These are phyloP conservation scores for Aphelocoma coerulescens DNA, from an alignment of 2,113 vertebrate genomes.

Conservation along the genomic window DNA sequence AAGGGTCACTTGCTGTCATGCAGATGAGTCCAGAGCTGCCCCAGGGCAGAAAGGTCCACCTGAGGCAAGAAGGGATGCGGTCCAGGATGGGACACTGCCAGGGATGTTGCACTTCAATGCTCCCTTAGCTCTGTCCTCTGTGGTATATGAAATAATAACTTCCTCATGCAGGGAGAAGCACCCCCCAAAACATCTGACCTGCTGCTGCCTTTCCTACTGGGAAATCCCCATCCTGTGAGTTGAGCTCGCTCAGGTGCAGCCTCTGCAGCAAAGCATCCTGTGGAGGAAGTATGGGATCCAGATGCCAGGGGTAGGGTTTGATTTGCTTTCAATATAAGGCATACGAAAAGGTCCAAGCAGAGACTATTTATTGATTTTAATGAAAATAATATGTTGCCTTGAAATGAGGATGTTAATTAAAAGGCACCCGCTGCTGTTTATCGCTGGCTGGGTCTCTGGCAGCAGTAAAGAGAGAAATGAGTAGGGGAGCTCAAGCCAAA, in stretches of 20 bases:
- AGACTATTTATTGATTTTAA: conserved; percentile 46
- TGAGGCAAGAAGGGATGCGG: fast-evolving
- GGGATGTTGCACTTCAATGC: not conserved
- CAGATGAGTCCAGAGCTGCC: not conserved
- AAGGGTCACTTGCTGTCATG: not conserved
- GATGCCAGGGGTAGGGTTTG: conserved; percentile 1
- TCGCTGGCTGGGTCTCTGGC: conserved; percentile 36
- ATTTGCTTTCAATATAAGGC: conserved; percentile 1
- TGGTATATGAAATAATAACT: not conserved
- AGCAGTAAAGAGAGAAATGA: conserved; percentile 14
- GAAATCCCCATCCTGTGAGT: fast-evolving
- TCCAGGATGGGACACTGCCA: not conserved
- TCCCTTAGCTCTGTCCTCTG: not conserved
- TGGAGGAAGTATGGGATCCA: conserved; percentile 15
- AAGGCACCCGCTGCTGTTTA: conserved; percentile 51
- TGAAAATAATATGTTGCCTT: conserved; percentile 53
- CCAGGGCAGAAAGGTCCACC: fast-evolving
- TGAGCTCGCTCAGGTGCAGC: not conserved
- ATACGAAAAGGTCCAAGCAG: not conserved
- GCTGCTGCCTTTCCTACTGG: not conserved
- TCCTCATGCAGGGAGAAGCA: not conserved
- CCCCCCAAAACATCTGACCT: not conserved
- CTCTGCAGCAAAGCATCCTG: not conserved
- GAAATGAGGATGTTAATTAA: conserved; percentile 51
- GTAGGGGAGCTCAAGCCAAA: not conserved